Percentiles rank a stretch among this genome's conserved stretches.
Evolutionary conservation across 1,140 invertebrate species (phyloP).

Genomic region (Pseudomyrmex concolor): DNA sequence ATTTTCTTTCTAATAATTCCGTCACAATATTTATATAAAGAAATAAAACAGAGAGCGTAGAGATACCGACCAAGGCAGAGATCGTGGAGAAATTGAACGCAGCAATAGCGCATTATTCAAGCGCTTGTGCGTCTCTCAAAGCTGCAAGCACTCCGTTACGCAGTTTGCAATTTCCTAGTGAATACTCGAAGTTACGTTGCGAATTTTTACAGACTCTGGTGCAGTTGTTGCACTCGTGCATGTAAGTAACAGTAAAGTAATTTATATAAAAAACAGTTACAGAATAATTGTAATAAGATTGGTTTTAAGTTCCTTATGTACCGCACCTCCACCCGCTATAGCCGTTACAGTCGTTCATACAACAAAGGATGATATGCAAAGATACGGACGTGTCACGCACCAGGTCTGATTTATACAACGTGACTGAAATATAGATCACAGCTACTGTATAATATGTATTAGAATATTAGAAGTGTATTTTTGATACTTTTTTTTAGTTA

Average conservation of each 20-base stretch:
- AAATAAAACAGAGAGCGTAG: conserved; percentile 75
- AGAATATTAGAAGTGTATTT: neutral
- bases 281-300: conserved; percentile 2
- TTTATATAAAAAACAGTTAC: neutral
- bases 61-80: conserved; percentile 71
- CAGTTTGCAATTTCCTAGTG: conserved; percentile 91
- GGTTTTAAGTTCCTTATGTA: conserved; percentile 89
- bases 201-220: conserved; percentile 92
- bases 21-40: conserved; percentile 62
- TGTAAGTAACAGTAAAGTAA: conserved; percentile 55
- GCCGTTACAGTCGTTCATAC: conserved; percentile 92
- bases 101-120: conserved; percentile 87
- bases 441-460: neutral
- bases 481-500: conserved; percentile 84
- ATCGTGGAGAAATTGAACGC: conserved; percentile 87
- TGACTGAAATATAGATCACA: neutral
- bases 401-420: conserved; percentile 83
- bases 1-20: conserved; percentile 4
- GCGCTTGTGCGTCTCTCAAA: conserved; percentile 90
- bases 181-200: conserved; percentile 90
- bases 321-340: conserved; percentile 96
- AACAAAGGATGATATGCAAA: conserved; percentile 92
- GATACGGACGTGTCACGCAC: conserved; percentile 92
- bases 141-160: conserved; percentile 89
- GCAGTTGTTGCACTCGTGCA: conserved; percentile 91